Conservation (phyloP, 2,113 vertebrate species). For the Symphodus melops region DNA sequence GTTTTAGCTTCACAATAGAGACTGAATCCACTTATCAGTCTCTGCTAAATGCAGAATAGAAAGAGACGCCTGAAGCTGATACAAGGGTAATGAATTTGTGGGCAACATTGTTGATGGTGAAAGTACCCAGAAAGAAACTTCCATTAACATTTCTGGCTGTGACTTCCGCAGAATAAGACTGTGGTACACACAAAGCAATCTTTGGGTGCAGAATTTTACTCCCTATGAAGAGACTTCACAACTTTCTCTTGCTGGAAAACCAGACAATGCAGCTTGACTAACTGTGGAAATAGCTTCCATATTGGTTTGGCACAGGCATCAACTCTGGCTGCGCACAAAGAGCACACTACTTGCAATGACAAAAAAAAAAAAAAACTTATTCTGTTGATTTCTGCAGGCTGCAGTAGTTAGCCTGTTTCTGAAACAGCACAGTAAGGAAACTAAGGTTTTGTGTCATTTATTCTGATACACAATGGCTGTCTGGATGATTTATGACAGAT, state of each 20-base stretch:
- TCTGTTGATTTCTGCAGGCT: background rate
- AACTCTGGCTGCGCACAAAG: slow-evolving; percentile 13
- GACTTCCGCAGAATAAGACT: slow-evolving; percentile 19
- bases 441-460: slow-evolving; percentile 43
- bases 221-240: slow-evolving; percentile 26
- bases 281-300: slow-evolving; percentile 19
- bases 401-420: background rate
- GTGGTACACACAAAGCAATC: slow-evolving; percentile 9
- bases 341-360: slow-evolving; percentile 1
- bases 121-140: slow-evolving; percentile 26
- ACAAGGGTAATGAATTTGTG: slow-evolving; percentile 38
- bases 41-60: background rate
- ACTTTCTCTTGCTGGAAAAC: slow-evolving; percentile 34
- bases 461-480: slow-evolving; percentile 23
- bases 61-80: slow-evolving; percentile 25
- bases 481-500: too few species aligned
- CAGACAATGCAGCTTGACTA: slow-evolving; percentile 17
- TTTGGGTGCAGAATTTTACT: slow-evolving; percentile 33
- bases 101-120: background rate
- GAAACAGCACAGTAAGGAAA: slow-evolving; percentile 31
- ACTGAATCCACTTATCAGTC: slow-evolving; percentile 33
- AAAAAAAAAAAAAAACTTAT: background rate
- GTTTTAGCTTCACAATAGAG: slow-evolving; percentile 28
- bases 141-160: slow-evolving; percentile 15
- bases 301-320: slow-evolving; percentile 13